A percentile compares a stretch with the other conserved stretches of the same genome.
These are phyloP conservation scores for Paratrypauchen microcephalus DNA, from an alignment of 2,797 vertebrate genomes.

Conservation along the genomic window DNA sequence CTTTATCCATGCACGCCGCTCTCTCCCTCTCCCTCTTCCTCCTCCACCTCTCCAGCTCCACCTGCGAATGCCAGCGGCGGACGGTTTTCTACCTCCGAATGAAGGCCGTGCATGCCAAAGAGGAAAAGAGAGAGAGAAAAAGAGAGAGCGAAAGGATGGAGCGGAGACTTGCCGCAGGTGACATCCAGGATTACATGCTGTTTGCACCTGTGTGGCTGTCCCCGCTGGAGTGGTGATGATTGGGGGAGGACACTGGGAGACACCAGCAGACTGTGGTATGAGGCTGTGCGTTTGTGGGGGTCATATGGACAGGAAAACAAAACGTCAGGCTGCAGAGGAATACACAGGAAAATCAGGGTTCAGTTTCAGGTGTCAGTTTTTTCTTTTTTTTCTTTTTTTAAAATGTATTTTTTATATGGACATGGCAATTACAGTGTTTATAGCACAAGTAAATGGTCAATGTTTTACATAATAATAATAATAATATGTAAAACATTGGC, in stretches of 20 bases:
- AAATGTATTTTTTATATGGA: too few species aligned
- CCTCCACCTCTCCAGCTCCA: constrained; percentile 17
- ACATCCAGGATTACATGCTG: constrained; percentile 57
- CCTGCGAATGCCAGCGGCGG: constrained; percentile 34
- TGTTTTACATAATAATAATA: too few species aligned
- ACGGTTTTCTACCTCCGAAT: constrained; percentile 24
- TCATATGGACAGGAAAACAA: background rate
- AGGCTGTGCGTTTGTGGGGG: background rate
- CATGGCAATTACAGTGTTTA: too few species aligned
- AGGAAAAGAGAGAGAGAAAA: constrained; percentile 10
- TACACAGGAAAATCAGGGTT: background rate
- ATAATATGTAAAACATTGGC: too few species aligned
- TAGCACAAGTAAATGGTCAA: too few species aligned
- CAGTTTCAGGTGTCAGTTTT: too few species aligned
- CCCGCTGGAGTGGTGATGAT: constrained; percentile 52
- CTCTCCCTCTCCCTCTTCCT: background rate
- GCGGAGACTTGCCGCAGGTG: constrained; percentile 17
- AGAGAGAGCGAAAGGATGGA: constrained; percentile 10
- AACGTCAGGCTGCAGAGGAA: background rate
- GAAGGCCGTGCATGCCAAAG: constrained; percentile 38
- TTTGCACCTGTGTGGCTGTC: constrained; percentile 57
- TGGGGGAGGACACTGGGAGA: constrained; percentile 30
- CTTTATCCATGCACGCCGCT: constrained; percentile 9
- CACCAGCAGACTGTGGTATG: background rate
- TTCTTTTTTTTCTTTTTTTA: too few species aligned